Percentiles rank a stretch among this genome's conserved stretches.
Conservation (phyloP, 2,113 vertebrate species). For the Alectura lathami region DNA sequence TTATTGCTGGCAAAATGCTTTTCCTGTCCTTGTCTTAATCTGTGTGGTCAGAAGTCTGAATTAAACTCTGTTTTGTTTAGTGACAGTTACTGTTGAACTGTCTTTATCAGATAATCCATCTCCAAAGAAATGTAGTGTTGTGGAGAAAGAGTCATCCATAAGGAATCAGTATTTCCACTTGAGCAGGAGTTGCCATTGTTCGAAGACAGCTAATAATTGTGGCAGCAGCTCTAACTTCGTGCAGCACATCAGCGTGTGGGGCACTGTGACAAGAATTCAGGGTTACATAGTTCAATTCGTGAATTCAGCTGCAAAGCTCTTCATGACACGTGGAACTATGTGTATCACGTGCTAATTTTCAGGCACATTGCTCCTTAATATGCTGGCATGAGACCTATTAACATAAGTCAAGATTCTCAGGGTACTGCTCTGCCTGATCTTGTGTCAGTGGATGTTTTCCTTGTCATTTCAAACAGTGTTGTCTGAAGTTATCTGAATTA, state of each 20-base stretch:
- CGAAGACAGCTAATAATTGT: neutral
- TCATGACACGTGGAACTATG: neutral
- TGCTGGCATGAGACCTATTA: neutral
- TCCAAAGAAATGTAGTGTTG: neutral
- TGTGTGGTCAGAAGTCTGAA: neutral
- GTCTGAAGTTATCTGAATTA: neutral
- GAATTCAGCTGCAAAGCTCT: neutral
- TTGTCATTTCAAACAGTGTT: neutral
- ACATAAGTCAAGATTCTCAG: neutral
- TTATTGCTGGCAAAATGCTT: conserved; percentile 13
- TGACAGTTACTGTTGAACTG: conserved; percentile 1
- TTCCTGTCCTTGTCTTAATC: neutral
- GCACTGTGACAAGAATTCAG: neutral
- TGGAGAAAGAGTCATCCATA: neutral
- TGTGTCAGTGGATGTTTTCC: neutral
- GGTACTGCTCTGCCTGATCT: neutral
- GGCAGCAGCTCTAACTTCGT: neutral
- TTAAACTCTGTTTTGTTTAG: conserved; percentile 19
- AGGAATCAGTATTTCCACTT: conserved; percentile 29
- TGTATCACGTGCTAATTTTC: neutral
- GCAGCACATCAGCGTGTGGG: neutral
- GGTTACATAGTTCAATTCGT: neutral
- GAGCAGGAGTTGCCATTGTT: neutral
- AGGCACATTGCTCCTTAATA: neutral
- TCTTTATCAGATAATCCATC: neutral